A percentile compares a stretch with the other conserved stretches of the same genome.
These are phyloP conservation scores for Pachypanchax playfairii DNA, from an alignment of 2,113 vertebrate genomes.

Conservation along the genomic window DNA sequence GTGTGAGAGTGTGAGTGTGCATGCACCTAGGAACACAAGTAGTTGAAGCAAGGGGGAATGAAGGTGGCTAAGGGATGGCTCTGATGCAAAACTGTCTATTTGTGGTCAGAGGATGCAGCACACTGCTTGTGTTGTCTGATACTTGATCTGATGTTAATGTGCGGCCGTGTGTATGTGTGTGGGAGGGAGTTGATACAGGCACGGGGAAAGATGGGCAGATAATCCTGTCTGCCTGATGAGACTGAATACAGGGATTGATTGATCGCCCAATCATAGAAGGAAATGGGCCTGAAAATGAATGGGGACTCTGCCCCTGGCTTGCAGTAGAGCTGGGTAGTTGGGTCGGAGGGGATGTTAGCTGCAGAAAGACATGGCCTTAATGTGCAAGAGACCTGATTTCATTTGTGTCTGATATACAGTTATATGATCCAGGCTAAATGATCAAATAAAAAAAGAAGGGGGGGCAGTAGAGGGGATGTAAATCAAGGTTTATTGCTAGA, in stretches of 20 bases:
- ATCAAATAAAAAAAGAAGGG: slow-evolving; percentile 82
- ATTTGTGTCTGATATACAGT: slow-evolving; percentile 88
- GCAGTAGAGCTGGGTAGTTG: slow-evolving; percentile 74
- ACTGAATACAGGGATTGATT: slow-evolving; percentile 88
- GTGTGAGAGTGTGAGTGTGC: not conserved
- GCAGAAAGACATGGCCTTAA: slow-evolving; percentile 83
- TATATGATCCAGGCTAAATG: slow-evolving; percentile 86
- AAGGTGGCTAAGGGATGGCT: slow-evolving; percentile 48
- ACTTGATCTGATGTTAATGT: slow-evolving; percentile 87
- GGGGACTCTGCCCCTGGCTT: slow-evolving; percentile 86
- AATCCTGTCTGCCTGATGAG: slow-evolving; percentile 86
- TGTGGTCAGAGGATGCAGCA: slow-evolving; percentile 79
- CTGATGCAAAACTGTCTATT: slow-evolving; percentile 76
- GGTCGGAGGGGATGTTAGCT: slow-evolving; percentile 77
- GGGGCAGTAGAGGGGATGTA: slow-evolving; percentile 76
- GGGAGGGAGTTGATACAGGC: slow-evolving; percentile 71
- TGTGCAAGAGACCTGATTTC: slow-evolving; percentile 84
- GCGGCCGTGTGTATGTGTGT: slow-evolving; percentile 74
- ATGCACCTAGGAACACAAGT: slow-evolving; percentile 3
- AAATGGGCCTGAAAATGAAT: slow-evolving; percentile 90
- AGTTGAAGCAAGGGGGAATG: slow-evolving; percentile 41
- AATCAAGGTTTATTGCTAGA: slow-evolving; percentile 85
- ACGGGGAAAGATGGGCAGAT: slow-evolving; percentile 84
- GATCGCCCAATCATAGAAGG: slow-evolving; percentile 89
- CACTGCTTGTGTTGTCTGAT: slow-evolving; percentile 78